Base-by-base conservation (phyloP, 23 tunicate species). In the Halocynthia roretzi region DNA sequence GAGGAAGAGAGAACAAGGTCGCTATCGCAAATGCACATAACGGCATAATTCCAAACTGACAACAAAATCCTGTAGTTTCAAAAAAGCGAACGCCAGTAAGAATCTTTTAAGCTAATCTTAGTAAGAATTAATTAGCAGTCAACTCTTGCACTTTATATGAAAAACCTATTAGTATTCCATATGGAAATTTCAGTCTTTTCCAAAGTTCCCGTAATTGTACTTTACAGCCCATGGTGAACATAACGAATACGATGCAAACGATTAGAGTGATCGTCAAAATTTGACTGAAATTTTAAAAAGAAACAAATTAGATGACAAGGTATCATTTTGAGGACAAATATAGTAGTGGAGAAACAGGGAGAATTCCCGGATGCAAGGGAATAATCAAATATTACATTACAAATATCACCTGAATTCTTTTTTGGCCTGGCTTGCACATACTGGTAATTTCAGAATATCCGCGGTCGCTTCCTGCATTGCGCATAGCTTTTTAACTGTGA, bases 41-140 rank as follows among this genome's bases (percentile, higher is more conserved):
- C 8, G 83, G 83, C 83, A 80, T 80, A 53, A 80, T 80, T 0
- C 83, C 83, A 6, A 80, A 80, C 54, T 80, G 83, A 56, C 83
- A 80, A 8, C 69, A 52, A 21, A 80, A 80, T n/a, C 83, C 83
- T 80, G 52, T 60, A 60, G 4, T 60, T 60, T 60, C 17, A n/a
- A 60, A 2, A 60, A 60, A 60, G 64, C 17, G 64, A 60, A 15
- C 2, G 64, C 64, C 17, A 60, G 61, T 11, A 40, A 50, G 12
- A 71, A 14, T 2, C 2, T 11, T n/a, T 58, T 5, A 71, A 31
- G 44, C 44, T 31, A 31, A 31, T 31, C 44, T 31, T 31, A 1
- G 44, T 31, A 31, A 31, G 44, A 31, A 31, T 31, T 31, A 31
- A 31, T 31, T 31, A 31, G 44, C 44, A 31, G 44, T 31, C 44